phyloP scores from a whole-genome alignment of 30 jellyfish, hydroid and myxozoan genomes.

The Aurelia aurita region DNA sequence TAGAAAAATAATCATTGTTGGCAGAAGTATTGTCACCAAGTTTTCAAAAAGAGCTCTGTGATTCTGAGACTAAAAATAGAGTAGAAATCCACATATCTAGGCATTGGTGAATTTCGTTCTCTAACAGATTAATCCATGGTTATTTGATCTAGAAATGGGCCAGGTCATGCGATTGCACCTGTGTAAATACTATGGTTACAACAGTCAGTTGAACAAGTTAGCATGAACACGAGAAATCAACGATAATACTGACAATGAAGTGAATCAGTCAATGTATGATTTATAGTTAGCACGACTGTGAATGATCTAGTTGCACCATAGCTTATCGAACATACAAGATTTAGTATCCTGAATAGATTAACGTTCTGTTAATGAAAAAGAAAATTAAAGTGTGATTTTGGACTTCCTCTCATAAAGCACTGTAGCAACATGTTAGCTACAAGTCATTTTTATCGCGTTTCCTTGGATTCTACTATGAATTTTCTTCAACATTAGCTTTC shows the following conservation, averaged over 20 bases:
- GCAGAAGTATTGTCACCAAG: too few species aligned
- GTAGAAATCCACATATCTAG: too few species aligned
- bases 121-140: not conserved
- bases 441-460: not conserved
- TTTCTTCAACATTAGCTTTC: not conserved
- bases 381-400: too few species aligned
- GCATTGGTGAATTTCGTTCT: too few species aligned
- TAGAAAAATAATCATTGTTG: too few species aligned
- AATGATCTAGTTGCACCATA: constrained; percentile 32
- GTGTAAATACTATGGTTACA: constrained; percentile 22
- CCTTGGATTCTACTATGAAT: constrained; percentile 8
- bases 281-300: constrained; percentile 30
- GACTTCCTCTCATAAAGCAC: too few species aligned
- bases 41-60: too few species aligned
- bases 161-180: constrained; percentile 37
- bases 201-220: constrained; percentile 24
- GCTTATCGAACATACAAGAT: not conserved
- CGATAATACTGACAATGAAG: constrained; percentile 7
- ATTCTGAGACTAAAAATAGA: too few species aligned
- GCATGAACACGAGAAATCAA: not conserved
- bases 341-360: constrained; percentile 21
- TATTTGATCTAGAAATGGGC: not conserved
- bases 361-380: constrained; percentile 5
- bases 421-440: too few species aligned
- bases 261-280: constrained; percentile 16